Evolutionary conservation across 2,888 invertebrate species (phyloP).

Genomic region (Nasonovia ribisnigri): DNA sequence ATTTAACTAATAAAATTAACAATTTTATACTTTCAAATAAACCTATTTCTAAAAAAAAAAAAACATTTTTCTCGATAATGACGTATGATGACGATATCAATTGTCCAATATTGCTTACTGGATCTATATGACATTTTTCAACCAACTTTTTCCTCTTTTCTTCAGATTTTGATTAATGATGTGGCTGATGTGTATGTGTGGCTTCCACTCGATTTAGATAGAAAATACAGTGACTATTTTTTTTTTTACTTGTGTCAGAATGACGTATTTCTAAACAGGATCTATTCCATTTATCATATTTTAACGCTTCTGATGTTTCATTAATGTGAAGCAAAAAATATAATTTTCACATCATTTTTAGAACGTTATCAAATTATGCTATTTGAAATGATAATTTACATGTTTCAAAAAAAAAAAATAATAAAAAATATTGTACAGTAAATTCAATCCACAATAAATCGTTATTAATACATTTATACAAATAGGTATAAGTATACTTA

Average conservation of each 20-base stretch:
- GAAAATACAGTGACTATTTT: background rate
- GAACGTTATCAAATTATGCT: background rate
- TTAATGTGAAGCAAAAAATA: background rate
- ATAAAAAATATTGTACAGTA: background rate
- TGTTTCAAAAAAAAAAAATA: background rate
- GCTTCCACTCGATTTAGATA: slow-evolving; percentile 41
- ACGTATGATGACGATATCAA: slow-evolving; percentile 18
- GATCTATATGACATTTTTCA: slow-evolving; percentile 29
- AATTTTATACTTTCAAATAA: background rate
- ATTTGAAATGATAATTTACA: background rate
- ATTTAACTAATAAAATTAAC: background rate
- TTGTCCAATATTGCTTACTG: slow-evolving; percentile 13
- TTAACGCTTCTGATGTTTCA: background rate
- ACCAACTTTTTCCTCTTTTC: background rate
- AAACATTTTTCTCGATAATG: background rate
- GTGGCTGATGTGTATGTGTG: background rate
- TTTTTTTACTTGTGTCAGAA: background rate
- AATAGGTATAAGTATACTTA: background rate
- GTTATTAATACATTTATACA: background rate
- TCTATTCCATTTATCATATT: slow-evolving; percentile 48
- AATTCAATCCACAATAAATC: background rate
- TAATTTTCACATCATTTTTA: background rate
- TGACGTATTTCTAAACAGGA: slow-evolving; percentile 1
- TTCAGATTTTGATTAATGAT: slow-evolving; percentile 40
- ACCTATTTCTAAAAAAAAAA: background rate